Evolutionary conservation across 2,113 vertebrate species (phyloP), one percentile per base, ranked within the genome.

Genomic region (Sinosuthora webbiana): DNA sequence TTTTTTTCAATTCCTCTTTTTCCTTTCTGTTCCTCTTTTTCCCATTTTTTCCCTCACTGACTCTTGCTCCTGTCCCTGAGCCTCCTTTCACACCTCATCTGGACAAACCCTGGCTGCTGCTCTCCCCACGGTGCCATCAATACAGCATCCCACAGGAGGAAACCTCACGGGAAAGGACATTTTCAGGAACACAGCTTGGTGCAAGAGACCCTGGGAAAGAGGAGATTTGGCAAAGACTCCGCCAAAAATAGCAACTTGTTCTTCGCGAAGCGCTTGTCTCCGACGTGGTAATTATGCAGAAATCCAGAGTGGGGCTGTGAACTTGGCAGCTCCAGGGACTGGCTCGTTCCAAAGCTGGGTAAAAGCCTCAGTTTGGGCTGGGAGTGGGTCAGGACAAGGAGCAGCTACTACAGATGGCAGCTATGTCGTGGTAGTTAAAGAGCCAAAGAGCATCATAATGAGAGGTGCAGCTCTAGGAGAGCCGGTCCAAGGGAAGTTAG

Each of bases 221-320:
- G 71, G 45, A 63, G 64, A 90, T 63, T 62, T 79, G 87, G 69
- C 82, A 16, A 56, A 83, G 78, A 27, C 65, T 89, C 62, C 0
- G 0, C 21, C 84, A 68, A 80, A 96, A 95, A 87, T 62, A 91
- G 73, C 65, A 94, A 49, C 78, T 63, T 82, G 81, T 69, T 93
- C 94, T 79, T 94, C 1, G 0, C 74, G 65, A 82, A 94, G 37
- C 16, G 25, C 62, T 69, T 57, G 74, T 84, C 89, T 76, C 25
- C 39, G 7, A 87, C 0, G 33, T 87, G 91, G 64, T 76, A 94
- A 94, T 95, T 93, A 95, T 80, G 78, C 83, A 95, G 87, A 92
- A 94, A 91, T 35, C 33, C 77, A 91, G 49, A 64, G 65, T 42
- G 25, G 27, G 95, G 91, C 74, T 94, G 82, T 65, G 84, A 96